Percentiles rank a stretch among this genome's conserved stretches.
Conservation (phyloP, 2,888 invertebrate species). For the Rhamnusium bicolor region DNA sequence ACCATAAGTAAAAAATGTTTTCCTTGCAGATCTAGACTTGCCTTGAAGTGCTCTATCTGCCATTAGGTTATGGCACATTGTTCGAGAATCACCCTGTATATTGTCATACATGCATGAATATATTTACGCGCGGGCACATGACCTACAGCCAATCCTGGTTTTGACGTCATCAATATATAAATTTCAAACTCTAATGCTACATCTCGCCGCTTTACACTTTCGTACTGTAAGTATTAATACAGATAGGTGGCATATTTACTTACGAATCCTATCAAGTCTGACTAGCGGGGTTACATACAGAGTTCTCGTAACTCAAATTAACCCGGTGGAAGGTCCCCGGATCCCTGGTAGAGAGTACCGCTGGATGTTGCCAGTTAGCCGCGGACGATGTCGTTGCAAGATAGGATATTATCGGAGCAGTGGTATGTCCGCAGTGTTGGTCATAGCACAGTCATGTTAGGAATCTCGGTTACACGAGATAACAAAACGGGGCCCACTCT, state of each 20-base stretch:
- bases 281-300: constrained; percentile 70
- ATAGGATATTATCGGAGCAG: constrained; percentile 59
- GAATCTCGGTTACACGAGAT: constrained; percentile 54
- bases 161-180: no score
- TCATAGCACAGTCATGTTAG: constrained; percentile 66
- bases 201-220: constrained; percentile 44
- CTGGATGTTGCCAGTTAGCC: constrained; percentile 68
- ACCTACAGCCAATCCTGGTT: no score
- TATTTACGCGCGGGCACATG: no score
- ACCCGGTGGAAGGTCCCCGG: constrained; percentile 75
- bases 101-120: no score
- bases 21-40: no score
- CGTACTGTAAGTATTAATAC: constrained; percentile 43
- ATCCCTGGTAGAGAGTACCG: constrained; percentile 73
- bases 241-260: neutral
- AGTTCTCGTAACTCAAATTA: constrained; percentile 66
- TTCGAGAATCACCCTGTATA: no score
- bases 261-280: constrained; percentile 67
- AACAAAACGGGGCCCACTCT: constrained; percentile 68
- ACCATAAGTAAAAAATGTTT: no score
- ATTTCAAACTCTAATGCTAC: constrained; percentile 8
- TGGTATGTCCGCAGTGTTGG: constrained; percentile 64
- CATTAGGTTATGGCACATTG: no score
- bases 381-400: constrained; percentile 63
- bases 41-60: no score